Evolutionary conservation across 2,797 vertebrate genomes (phyloP).

Genomic region (Diceros bicornis): DNA sequence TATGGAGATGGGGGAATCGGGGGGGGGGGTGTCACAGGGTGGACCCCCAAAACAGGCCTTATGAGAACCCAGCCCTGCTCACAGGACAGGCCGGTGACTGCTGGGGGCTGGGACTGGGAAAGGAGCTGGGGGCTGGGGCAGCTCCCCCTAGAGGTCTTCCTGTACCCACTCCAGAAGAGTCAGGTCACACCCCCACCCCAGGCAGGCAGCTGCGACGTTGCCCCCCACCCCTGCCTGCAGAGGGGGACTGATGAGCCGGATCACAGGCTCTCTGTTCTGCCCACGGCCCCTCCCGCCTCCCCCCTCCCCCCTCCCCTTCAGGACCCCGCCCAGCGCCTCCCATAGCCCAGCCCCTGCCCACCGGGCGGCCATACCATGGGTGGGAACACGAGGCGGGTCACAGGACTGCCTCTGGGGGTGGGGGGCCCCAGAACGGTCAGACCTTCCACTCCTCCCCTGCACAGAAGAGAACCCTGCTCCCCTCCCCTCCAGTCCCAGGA

Average conservation of each 20-base stretch:
- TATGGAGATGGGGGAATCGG: accelerated
- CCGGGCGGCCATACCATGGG: accelerated
- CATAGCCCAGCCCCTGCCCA: neutral
- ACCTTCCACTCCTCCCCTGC: neutral
- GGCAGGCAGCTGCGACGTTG: neutral
- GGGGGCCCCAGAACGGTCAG: neutral
- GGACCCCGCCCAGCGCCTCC: neutral
- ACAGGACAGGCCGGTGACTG: neutral
- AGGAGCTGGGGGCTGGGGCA: neutral
- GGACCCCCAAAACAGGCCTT: neutral
- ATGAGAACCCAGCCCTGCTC: neutral
- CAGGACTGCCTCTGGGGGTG: too few relatives aligned
- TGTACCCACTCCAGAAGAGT: neutral
- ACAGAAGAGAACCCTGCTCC: neutral
- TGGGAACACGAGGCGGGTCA: neutral
- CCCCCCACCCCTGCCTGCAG: neutral
- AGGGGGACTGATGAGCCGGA: neutral
- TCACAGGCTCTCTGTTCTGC: neutral
- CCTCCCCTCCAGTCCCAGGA: neutral
- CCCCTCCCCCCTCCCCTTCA: neutral
- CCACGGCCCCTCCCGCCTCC: too few relatives aligned
- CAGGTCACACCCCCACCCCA: neutral
- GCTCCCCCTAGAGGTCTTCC: neutral
- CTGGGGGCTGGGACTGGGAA: neutral
- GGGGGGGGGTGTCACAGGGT: too few relatives aligned